Percentiles rank a stretch among this genome's conserved stretches.
phyloP scores from a whole-genome alignment of 2,113 vertebrate species.

The Hippoglossus stenolepis region DNA sequence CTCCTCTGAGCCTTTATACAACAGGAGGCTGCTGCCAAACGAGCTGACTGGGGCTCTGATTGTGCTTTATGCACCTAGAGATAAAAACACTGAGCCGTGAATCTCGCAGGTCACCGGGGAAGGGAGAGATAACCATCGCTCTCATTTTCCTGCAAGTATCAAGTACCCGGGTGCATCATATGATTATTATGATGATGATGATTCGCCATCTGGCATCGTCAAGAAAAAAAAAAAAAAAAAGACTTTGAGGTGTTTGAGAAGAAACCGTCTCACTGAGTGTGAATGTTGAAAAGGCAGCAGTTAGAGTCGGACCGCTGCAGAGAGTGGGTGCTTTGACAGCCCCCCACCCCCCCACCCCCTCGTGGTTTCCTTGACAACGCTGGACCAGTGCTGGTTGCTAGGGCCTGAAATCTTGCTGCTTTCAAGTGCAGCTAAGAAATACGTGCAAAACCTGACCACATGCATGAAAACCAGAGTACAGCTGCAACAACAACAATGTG shows the following conservation, averaged over 20 bases:
- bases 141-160: conserved; percentile 14
- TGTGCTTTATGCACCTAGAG: neutral
- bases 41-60: neutral
- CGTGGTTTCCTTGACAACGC: conserved; percentile 78
- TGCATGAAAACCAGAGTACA: neutral
- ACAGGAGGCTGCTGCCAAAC: neutral
- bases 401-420: conserved; percentile 47
- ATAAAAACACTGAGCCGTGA: neutral
- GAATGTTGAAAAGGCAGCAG: conserved; percentile 35
- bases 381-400: conserved; percentile 60
- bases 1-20: neutral
- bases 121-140: conserved; percentile 20
- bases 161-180: neutral
- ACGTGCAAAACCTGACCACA: neutral
- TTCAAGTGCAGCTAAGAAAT: neutral
- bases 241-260: conserved; percentile 35
- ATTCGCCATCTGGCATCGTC: neutral
- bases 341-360: neutral
- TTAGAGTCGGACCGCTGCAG: conserved; percentile 47
- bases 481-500: no score
- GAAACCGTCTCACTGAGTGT: conserved; percentile 17
- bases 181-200: neutral
- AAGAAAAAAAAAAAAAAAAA: neutral
- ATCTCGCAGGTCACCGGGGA: conserved; percentile 7
- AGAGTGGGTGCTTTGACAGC: conserved; percentile 62